Evolutionary conservation across 2,797 vertebrate species (phyloP), one percentile per base, ranked within the genome.

Genomic region (Etheostoma perlongum): DNA sequence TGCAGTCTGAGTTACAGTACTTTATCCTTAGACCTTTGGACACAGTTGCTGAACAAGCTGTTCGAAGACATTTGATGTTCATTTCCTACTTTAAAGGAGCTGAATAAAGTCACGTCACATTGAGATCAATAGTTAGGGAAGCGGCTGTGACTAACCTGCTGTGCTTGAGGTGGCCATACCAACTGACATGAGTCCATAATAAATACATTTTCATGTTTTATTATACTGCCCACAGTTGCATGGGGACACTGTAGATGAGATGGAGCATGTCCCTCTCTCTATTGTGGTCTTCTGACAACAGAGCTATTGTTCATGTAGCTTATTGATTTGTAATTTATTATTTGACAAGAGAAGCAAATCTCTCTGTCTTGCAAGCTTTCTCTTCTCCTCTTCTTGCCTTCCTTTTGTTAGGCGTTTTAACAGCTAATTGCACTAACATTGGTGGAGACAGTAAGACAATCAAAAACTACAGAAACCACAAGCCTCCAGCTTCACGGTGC

Each of bases 381-480:
- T 33, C 10, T 19, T 46, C 62, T 66, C 16, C 23, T 44, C 25
- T 58, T 33, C 11, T 52, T 59, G 5, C 6, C 6, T 40, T 71
- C 27, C 15, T 40, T 67, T 78, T 18, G 0, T 4, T 46, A 30
- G 15, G 30, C 0, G 36, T 33, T 51, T 51, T 30, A 57, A 47
- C 15, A 68, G 21, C 11, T 33, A 58, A 57, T 58, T 47, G 5
- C 21, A 21, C 36, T 13, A 19, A 2, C 13, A 4, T 25, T 55
- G 16, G 14, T 12, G 7, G 18, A 69, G 21, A 70, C 16, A 69
- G 16, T n/a, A 21, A 61, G 51, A 70, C 46, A 53, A 78, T 66
- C 23, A 62, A 67, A 75, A 78, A 40, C 14, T 49, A 52, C 14
- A 46, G 16, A 55, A 42, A 40, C 40, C 25, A 52, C 6, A 40